Conservation (phyloP, 2,888 invertebrate genomes). For the Drosophila falleni region DNA sequence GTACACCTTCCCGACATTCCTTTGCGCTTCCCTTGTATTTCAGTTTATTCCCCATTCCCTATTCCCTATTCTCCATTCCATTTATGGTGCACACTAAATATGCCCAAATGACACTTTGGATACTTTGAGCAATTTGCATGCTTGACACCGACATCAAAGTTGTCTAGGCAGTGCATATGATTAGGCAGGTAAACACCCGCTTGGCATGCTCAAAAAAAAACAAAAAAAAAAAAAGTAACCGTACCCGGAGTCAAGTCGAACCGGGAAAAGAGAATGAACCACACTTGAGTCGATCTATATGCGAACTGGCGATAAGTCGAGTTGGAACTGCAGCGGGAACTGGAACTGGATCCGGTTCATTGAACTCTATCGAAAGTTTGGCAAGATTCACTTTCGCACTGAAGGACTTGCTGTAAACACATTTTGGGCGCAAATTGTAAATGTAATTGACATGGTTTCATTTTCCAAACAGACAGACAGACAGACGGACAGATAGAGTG, state of each 20-base stretch:
- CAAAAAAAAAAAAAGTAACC: background rate
- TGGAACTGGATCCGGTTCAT: slow-evolving; percentile 52
- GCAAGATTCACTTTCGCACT: slow-evolving; percentile 51
- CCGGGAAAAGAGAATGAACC: slow-evolving; percentile 34
- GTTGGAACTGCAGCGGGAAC: slow-evolving; percentile 8
- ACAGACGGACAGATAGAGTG: slow-evolving; percentile 6
- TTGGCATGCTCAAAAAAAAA: too few relatives aligned
- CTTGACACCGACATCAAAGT: slow-evolving; percentile 68
- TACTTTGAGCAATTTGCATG: slow-evolving; percentile 71
- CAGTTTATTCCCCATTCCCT: background rate
- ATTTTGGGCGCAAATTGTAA: slow-evolving; percentile 59
- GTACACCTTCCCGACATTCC: slow-evolving; percentile 1
- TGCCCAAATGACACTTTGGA: slow-evolving; percentile 74
- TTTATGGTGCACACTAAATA: slow-evolving; percentile 42
- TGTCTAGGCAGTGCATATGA: slow-evolving; percentile 34
- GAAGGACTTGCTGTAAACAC: slow-evolving; percentile 37
- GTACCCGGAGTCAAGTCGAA: slow-evolving; percentile 7
- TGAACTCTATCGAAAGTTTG: slow-evolving; percentile 54
- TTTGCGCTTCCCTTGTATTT: background rate
- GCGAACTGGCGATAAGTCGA: background rate
- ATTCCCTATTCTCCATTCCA: background rate
- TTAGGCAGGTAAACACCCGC: slow-evolving; percentile 29
- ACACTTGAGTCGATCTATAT: slow-evolving; percentile 64
- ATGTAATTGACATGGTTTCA: slow-evolving; percentile 81
- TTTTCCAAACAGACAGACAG: slow-evolving; percentile 41